Evolutionary conservation across 64 coral and sea anemone genomes (phyloP).

Genomic region (Stichodactyla helianthus): DNA sequence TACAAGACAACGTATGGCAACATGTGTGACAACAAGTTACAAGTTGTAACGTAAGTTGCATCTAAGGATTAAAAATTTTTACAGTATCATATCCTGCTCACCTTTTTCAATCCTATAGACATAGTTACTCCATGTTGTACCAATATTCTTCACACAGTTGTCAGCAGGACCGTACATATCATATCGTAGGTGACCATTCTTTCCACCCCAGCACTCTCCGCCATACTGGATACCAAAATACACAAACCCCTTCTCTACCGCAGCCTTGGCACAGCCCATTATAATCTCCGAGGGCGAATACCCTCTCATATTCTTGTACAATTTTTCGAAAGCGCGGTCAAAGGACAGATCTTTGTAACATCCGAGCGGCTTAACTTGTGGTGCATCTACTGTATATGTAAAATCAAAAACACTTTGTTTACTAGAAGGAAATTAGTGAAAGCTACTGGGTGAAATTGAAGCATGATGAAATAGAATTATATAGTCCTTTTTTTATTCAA

Average conservation of each 20-base stretch:
- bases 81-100: not conserved
- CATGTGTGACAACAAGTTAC: too few species aligned
- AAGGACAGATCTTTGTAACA: not conserved
- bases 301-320: not conserved
- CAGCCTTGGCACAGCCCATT: not conserved
- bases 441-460: too few species aligned
- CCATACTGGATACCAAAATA: slow-evolving; percentile 21
- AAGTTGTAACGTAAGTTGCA: too few species aligned
- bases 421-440: too few species aligned
- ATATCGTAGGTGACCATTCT: not conserved
- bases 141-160: slow-evolving; percentile 19
- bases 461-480: too few species aligned
- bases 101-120: slow-evolving; percentile 20
- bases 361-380: not conserved
- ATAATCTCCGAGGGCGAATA: not conserved
- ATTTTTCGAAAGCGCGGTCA: not conserved
- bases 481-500: too few species aligned
- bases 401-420: not conserved
- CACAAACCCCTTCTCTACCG: slow-evolving; percentile 10
- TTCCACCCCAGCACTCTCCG: slow-evolving; percentile 29
- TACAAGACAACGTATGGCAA: too few species aligned
- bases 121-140: not conserved
- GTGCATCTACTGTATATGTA: not conserved
- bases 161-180: not conserved
- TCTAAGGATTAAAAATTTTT: too few species aligned